phyloP scores from a whole-genome alignment of 1,140 invertebrate species.

The Drosophila albomicans region DNA sequence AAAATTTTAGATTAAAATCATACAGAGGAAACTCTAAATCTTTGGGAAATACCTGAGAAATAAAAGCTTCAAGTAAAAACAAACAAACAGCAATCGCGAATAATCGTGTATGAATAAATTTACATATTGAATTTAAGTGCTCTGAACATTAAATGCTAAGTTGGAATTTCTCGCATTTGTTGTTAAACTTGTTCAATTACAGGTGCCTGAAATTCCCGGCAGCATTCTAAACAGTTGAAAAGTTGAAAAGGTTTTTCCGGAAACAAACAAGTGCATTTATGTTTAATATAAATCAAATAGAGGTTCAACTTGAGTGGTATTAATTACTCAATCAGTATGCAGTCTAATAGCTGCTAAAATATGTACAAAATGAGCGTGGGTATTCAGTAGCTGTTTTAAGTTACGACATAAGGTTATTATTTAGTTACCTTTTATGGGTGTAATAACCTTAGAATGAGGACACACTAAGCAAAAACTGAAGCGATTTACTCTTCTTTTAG shows the following conservation, averaged over 20 bases:
- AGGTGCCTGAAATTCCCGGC: not conserved
- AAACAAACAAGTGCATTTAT: conserved; percentile 5
- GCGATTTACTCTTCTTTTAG: conserved; percentile 9
- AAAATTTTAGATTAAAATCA: too few relatives aligned
- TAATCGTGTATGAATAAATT: not conserved
- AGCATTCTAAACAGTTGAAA: not conserved
- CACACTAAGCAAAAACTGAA: not conserved
- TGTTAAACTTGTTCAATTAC: conserved; percentile 7
- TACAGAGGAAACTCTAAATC: too few relatives aligned
- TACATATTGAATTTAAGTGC: not conserved
- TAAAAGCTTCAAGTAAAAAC: too few relatives aligned
- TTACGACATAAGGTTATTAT: not conserved
- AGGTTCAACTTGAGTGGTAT: too few relatives aligned
- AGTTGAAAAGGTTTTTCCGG: conserved; percentile 17
- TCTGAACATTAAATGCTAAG: not conserved
- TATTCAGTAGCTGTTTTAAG: not conserved
- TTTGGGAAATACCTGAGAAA: too few relatives aligned
- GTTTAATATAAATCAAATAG: not conserved
- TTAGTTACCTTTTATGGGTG: conserved; percentile 2
- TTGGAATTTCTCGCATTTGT: not conserved
- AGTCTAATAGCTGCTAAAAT: not conserved
- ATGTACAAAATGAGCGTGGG: not conserved
- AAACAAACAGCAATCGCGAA: too few relatives aligned
- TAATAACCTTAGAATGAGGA: not conserved
- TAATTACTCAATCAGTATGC: not conserved